These are phyloP conservation scores for Nesoenas mayeri DNA, from an alignment of 2,113 vertebrate genomes.

Conservation along the genomic window DNA sequence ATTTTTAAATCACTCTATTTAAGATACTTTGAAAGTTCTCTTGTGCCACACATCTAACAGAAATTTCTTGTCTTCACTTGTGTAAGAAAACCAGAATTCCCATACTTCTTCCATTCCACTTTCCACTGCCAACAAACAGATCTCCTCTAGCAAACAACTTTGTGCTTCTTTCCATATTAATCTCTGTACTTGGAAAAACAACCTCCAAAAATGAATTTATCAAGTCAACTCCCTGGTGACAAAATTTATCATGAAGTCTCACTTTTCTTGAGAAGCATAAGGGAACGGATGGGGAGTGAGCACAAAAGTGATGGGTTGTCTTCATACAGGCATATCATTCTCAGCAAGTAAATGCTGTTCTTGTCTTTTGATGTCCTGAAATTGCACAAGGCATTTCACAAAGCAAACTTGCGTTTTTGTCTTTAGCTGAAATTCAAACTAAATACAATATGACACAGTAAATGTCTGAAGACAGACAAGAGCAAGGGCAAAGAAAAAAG, in stretches of 20 bases:
- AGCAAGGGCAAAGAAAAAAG: neutral
- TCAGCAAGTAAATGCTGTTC: neutral
- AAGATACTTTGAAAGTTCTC: neutral
- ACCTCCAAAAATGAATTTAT: neutral
- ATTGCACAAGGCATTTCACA: neutral
- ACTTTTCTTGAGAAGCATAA: neutral
- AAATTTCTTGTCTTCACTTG: neutral
- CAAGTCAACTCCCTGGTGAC: neutral
- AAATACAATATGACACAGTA: conserved; percentile 15
- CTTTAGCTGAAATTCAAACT: neutral
- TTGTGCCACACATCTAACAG: neutral
- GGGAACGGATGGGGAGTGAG: neutral
- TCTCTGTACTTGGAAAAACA: neutral
- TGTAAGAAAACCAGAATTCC: neutral
- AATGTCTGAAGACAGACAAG: neutral
- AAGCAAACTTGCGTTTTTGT: neutral
- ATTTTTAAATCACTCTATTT: neutral
- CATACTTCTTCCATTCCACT: neutral
- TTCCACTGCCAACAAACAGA: neutral
- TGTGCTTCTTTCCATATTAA: neutral
- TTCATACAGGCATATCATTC: neutral
- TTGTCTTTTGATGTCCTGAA: neutral
- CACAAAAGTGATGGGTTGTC: neutral
- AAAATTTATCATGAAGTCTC: conserved; percentile 13
- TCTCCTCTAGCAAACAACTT: neutral